Evolutionary conservation across 2,113 vertebrate species (phyloP).

Genomic region (Pelecanoides urinatrix): DNA sequence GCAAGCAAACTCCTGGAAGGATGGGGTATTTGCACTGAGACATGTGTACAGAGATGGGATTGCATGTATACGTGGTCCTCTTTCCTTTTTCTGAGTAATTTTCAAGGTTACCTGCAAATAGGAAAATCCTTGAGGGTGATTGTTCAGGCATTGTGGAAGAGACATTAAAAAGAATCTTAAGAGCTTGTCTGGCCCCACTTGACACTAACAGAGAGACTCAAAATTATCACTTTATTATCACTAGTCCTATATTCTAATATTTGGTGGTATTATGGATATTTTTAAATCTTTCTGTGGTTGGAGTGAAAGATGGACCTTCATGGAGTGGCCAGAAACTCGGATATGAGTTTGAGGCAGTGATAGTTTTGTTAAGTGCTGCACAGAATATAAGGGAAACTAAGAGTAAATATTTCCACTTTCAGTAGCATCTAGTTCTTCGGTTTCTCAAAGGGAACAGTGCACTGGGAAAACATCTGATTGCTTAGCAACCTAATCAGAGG

Average conservation of each 20-base stretch:
- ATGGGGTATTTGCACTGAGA: not conserved
- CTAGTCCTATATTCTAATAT: not conserved
- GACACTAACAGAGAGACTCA: not conserved
- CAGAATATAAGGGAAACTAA: not conserved
- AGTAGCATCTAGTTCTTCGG: not conserved
- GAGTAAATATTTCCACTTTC: not conserved
- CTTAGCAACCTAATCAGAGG: slow-evolving; percentile 3
- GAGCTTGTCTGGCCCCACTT: not conserved
- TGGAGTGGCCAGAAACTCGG: not conserved
- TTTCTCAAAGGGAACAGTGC: not conserved
- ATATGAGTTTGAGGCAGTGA: not conserved
- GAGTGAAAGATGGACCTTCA: not conserved
- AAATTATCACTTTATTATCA: not conserved
- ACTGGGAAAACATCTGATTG: not conserved
- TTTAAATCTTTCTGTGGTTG: not conserved
- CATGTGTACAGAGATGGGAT: not conserved
- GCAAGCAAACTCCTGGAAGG: not conserved
- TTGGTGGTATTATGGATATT: not conserved
- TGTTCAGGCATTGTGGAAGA: not conserved
- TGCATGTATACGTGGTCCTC: not conserved
- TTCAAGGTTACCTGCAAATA: not conserved
- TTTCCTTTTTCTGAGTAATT: not conserved
- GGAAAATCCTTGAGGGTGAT: not conserved
- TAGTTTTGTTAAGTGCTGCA: not conserved
- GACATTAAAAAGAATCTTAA: not conserved